These are phyloP conservation scores for Dendropsophus ebraccatus DNA, from an alignment of 2,113 vertebrate species.

Conservation along the genomic window DNA sequence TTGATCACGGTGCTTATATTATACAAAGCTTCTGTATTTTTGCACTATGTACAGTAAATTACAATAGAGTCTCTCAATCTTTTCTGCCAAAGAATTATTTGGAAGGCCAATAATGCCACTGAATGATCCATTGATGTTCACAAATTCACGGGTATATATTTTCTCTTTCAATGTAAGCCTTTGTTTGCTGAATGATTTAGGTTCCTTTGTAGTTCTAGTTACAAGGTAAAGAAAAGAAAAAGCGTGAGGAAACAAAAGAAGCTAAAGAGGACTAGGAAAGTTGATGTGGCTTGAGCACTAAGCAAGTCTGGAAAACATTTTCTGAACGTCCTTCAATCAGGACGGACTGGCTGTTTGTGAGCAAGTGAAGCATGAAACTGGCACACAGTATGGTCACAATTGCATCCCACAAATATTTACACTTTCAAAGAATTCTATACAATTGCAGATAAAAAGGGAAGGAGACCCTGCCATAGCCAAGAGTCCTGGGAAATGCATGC, in stretches of 20 bases:
- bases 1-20: no score
- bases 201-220: conserved; percentile 24
- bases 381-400: conserved; percentile 16
- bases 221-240: conserved; percentile 6
- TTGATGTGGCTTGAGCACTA: neutral
- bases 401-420: conserved; percentile 42
- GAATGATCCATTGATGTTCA: neutral
- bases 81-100: no score
- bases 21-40: no score
- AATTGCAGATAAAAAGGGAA: conserved; percentile 27
- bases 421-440: conserved; percentile 38
- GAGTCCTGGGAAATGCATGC: conserved; percentile 21
- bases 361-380: conserved; percentile 43
- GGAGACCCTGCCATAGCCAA: neutral
- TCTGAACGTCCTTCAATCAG: conserved; percentile 15
- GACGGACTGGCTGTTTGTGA: conserved; percentile 37
- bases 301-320: conserved; percentile 20
- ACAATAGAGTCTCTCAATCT: no score
- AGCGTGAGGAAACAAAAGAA: conserved; percentile 11
- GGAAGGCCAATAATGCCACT: neutral
- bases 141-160: neutral
- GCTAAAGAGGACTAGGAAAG: neutral
- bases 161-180: neutral
- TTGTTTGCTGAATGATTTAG: neutral
- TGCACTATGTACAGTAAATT: no score